Percentiles rank a stretch among this genome's conserved stretches.
These are phyloP conservation scores for Caenorhabditis tropicalis DNA, from an alignment of 1,140 invertebrate species.

Conservation along the genomic window DNA sequence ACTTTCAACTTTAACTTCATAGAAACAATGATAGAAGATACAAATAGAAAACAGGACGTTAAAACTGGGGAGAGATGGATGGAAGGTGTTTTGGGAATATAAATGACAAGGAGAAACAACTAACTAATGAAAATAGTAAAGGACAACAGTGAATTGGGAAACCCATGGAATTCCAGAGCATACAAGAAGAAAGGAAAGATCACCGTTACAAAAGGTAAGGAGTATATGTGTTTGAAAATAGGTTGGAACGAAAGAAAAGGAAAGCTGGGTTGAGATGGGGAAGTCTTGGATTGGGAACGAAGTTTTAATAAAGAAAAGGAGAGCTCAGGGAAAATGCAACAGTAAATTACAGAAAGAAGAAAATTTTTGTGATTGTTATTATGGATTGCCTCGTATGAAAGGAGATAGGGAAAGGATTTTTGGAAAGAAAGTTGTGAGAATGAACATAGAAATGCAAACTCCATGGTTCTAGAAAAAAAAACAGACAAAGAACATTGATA, in stretches of 20 bases:
- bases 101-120: constrained; percentile 16
- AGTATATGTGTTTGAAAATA: constrained; percentile 32
- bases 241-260: background rate
- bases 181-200: constrained; percentile 20
- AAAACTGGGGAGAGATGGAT: background rate
- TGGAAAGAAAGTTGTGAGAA: background rate
- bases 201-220: constrained; percentile 46
- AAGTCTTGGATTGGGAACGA: background rate
- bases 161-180: constrained; percentile 23
- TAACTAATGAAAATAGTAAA: background rate
- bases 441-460: constrained; percentile 5
- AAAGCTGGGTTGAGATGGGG: constrained; percentile 22
- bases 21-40: constrained; percentile 11
- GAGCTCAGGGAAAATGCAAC: background rate
- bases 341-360: constrained; percentile 24
- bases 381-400: constrained; percentile 43
- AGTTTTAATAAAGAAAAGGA: background rate
- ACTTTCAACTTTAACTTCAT: background rate
- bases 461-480: background rate
- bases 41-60: constrained; percentile 1
- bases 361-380: constrained; percentile 5
- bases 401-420: constrained; percentile 34
- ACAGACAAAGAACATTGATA: background rate
- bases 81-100: background rate
- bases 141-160: constrained; percentile 27